Evolutionary conservation across 2,797 vertebrate species (phyloP), one percentile per base, ranked within the genome.

Genomic region (Microctenopoma lineatum): DNA sequence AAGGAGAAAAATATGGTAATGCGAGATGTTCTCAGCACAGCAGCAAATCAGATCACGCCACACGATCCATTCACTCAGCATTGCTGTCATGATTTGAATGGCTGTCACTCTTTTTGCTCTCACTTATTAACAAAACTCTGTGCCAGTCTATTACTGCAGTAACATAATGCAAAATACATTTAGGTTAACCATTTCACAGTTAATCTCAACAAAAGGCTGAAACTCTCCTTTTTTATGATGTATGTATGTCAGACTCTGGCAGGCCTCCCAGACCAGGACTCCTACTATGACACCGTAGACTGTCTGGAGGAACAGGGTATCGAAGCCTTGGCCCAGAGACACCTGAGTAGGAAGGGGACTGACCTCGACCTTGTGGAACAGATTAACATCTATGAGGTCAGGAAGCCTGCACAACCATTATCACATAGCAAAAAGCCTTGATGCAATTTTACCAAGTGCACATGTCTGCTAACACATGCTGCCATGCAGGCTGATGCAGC

Each of bases 381-480:
- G 86, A 94, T 99, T 83, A 98, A 97, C 91, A 97, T 97, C 86
- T 99, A 99, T 59, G 98, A 99, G 96, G 98, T 98, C 38, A 72
- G 78, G 1, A 62, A 71, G 14, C 21, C 15, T 26, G 14, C 44
- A 10, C n/a, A 2, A 47, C 34, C 12, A 42, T 59, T n/a, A 57
- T 42, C 9, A 29, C 21, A 16, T 53, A 42, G 62, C 16, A 38
- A 52, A 6, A 3, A 18, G 11, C n/a, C 46, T 47, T 58, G 48
- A 56, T 32, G n/a, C n/a, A 1, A 41, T 46, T 3, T 55, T 12
- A 27, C 25, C 25, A 7, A 10, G 1, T 12, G 0, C 36, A 38
- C 39, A 53, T 55, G 14, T 39, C 25, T 47, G 32, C 21, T 26
- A 25, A 48, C 9, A 61, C 4, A 9, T 45, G 12, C 25, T 9